phyloP scores from a whole-genome alignment of 2,888 invertebrate species.

The Eubasilissa splendida region DNA sequence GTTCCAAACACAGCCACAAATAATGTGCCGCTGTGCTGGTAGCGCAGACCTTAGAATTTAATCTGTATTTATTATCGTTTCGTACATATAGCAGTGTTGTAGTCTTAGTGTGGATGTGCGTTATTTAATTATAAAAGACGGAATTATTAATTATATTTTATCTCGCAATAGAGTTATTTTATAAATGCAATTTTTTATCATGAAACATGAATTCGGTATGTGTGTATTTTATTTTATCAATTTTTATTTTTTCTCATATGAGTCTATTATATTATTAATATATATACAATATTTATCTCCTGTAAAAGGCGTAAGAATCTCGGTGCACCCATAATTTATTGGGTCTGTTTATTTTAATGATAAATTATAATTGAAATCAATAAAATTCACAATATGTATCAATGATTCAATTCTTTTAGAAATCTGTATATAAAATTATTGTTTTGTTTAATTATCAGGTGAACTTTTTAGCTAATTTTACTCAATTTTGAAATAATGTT shows the following conservation, averaged over 20 bases:
- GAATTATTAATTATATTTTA: conserved; percentile 6
- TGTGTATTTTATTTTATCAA: conserved; percentile 13
- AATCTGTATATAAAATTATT: conserved; percentile 3
- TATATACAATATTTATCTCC: background rate
- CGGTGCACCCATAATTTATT: background rate
- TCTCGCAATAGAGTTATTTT: background rate
- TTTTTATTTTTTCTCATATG: conserved; percentile 11
- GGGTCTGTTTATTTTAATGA: conserved; percentile 3
- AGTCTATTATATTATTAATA: conserved; percentile 15
- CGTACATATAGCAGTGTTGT: conserved; percentile 28
- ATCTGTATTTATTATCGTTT: conserved; percentile 32
- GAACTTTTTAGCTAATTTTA: conserved; percentile 23
- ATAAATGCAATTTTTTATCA: conserved; percentile 15
- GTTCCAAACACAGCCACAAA: background rate
- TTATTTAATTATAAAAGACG: conserved; percentile 35
- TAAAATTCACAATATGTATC: conserved; percentile 3
- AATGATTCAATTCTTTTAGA: conserved; percentile 3
- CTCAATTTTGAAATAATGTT: conserved; percentile 11
- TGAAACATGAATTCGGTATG: conserved; percentile 7
- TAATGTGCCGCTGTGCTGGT: background rate
- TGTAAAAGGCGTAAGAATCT: conserved; percentile 9
- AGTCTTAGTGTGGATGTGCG: conserved; percentile 28
- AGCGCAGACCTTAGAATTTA: background rate
- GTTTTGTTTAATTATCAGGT: background rate
- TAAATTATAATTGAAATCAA: background rate